Evolutionary conservation across 2,797 vertebrate genomes (phyloP).

Genomic region (Sebastes cheni): DNA sequence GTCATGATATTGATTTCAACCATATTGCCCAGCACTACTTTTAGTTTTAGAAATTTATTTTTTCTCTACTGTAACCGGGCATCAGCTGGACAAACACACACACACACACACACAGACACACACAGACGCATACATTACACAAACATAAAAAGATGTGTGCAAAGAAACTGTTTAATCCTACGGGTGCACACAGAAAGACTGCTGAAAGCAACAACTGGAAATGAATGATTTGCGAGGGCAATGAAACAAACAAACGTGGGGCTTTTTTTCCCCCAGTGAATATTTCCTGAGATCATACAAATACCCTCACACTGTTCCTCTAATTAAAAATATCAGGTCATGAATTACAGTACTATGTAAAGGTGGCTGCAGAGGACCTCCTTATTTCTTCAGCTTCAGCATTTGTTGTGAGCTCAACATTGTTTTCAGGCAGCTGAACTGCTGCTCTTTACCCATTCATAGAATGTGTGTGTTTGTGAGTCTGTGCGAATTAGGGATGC

Average conservation of each 20-base stretch:
- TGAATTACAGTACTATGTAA: slow-evolving; percentile 20
- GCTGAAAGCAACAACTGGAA: slow-evolving; percentile 24
- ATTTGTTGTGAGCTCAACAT: slow-evolving; percentile 8
- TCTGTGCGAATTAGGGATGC: not conserved
- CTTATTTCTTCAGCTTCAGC: not conserved
- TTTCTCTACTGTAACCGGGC: not conserved
- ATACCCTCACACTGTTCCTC: not conserved
- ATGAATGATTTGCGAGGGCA: slow-evolving; percentile 25
- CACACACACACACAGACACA: not conserved
- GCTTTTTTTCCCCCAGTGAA: slow-evolving; percentile 9
- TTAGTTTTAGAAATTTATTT: too few relatives aligned
- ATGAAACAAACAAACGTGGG: slow-evolving; percentile 33
- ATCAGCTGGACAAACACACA: not conserved
- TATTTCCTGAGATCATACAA: slow-evolving; percentile 21
- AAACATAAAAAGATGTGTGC: not conserved
- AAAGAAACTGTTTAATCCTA: not conserved
- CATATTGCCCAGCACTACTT: not conserved
- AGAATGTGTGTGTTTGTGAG: not conserved
- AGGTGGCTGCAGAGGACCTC: slow-evolving; percentile 20
- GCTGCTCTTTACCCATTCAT: slow-evolving; percentile 14
- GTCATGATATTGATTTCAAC: not conserved
- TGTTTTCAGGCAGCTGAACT: slow-evolving; percentile 7
- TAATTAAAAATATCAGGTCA: slow-evolving; percentile 39
- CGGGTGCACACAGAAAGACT: not conserved
- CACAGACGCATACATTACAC: not conserved